Percentiles rank a stretch among this genome's conserved stretches.
These are phyloP conservation scores for Falco naumanni DNA, from an alignment of 2,797 vertebrate species.

Conservation along the genomic window DNA sequence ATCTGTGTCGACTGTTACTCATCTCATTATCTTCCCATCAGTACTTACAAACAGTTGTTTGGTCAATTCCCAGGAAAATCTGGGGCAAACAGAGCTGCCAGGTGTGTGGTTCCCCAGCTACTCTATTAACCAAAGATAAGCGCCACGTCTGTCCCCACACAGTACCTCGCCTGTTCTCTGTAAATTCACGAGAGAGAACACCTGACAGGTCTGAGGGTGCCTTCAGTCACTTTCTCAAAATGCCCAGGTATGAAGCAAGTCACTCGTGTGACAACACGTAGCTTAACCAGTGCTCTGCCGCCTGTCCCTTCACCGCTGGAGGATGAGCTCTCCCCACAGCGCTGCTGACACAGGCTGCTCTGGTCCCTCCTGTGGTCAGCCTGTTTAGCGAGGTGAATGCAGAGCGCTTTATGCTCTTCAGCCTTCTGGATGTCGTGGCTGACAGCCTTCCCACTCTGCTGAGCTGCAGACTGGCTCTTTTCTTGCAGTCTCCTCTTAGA, in stretches of 20 bases:
- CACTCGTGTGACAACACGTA: background rate
- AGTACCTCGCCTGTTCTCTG: background rate
- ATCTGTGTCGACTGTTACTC: constrained; percentile 40
- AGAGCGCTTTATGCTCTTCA: background rate
- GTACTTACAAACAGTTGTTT: constrained; percentile 58
- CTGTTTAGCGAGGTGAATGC: background rate
- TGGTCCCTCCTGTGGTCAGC: fast-evolving
- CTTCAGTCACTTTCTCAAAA: background rate
- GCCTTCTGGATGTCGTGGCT: background rate
- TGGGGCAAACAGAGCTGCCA: constrained; percentile 51
- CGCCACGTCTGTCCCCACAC: fast-evolving
- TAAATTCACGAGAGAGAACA: background rate
- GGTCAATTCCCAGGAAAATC: constrained; percentile 65
- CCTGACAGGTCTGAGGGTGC: background rate
- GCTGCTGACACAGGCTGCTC: background rate
- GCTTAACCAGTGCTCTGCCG: background rate
- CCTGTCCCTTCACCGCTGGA: background rate
- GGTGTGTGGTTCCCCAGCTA: constrained; percentile 52
- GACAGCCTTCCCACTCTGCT: background rate
- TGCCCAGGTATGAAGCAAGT: background rate
- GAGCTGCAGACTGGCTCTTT: background rate
- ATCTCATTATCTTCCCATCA: constrained; percentile 58
- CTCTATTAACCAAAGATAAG: background rate
- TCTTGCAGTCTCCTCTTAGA: background rate
- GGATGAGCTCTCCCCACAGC: fast-evolving